These are phyloP conservation scores for Chaetorhynchus papuensis DNA, from an alignment of 2,113 vertebrate species.

Conservation along the genomic window DNA sequence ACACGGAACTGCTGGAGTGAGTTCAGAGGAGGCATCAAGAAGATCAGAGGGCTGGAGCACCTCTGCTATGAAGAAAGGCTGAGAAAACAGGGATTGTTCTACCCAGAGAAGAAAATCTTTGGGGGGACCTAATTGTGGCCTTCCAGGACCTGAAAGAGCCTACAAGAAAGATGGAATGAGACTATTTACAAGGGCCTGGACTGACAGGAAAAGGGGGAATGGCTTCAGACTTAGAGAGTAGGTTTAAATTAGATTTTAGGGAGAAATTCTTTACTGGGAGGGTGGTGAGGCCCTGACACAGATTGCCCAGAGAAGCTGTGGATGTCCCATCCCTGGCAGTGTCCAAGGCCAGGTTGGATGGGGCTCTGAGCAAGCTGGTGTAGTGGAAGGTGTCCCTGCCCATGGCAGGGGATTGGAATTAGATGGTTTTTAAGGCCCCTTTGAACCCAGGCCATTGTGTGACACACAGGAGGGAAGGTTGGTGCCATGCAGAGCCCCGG, in stretches of 20 bases:
- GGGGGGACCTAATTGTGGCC: no score
- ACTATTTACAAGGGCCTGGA: neutral
- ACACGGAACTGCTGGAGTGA: neutral
- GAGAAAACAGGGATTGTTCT: neutral
- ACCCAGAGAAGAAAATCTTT: neutral
- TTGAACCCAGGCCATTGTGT: neutral
- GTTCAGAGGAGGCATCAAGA: neutral
- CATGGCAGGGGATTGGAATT: accelerated
- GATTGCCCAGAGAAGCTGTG: neutral
- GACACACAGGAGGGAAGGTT: accelerated
- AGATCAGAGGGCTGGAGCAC: neutral
- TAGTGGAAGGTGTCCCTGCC: neutral
- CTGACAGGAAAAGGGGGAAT: neutral
- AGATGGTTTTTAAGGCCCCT: neutral
- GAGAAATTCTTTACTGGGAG: neutral
- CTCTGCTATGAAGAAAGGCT: neutral
- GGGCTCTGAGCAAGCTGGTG: neutral
- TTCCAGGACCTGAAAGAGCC: neutral
- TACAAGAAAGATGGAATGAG: neutral
- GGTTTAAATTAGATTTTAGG: neutral
- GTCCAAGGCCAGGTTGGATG: no score
- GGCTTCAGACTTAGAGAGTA: neutral
- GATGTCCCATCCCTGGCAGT: neutral
- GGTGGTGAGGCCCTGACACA: neutral
- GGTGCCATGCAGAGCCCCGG: neutral